These are phyloP conservation scores for Delichon dasypus DNA, from an alignment of 2,797 vertebrate genomes.

Conservation along the genomic window DNA sequence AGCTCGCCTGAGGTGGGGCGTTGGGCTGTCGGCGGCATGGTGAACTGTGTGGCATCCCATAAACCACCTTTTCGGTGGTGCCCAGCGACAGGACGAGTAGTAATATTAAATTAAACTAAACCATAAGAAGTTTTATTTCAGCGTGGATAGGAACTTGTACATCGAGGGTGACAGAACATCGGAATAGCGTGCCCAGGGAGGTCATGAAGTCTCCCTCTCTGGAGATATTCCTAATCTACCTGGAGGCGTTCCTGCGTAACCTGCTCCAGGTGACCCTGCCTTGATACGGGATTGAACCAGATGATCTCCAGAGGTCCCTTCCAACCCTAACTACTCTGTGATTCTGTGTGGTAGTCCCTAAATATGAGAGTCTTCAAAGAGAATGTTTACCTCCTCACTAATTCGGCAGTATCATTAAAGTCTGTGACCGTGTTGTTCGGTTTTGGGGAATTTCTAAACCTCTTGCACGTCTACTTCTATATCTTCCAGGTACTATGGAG, in stretches of 20 bases:
- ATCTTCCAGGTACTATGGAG: slow-evolving; percentile 30
- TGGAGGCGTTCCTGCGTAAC: not conserved
- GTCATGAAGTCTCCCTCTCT: not conserved
- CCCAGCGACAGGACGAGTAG: not conserved
- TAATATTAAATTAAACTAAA: not conserved
- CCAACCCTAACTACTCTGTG: not conserved
- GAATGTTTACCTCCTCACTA: not conserved
- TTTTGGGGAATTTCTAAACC: not conserved
- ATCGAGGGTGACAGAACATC: not conserved
- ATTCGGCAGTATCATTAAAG: not conserved
- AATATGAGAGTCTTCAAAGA: not conserved
- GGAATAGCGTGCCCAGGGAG: not conserved
- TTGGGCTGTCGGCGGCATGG: not conserved
- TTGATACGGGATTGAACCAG: not conserved
- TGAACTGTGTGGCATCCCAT: not conserved
- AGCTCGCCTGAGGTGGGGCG: not conserved
- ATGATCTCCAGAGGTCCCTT: not conserved
- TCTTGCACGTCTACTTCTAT: not conserved
- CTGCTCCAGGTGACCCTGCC: not conserved
- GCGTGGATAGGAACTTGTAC: not conserved
- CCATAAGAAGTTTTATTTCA: not conserved
- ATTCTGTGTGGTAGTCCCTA: not conserved
- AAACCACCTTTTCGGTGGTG: accelerated
- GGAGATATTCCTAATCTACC: not conserved
- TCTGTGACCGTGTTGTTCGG: not conserved